Conservation (phyloP, 2,113 vertebrate genomes). For the Crotalus horridus region DNA sequence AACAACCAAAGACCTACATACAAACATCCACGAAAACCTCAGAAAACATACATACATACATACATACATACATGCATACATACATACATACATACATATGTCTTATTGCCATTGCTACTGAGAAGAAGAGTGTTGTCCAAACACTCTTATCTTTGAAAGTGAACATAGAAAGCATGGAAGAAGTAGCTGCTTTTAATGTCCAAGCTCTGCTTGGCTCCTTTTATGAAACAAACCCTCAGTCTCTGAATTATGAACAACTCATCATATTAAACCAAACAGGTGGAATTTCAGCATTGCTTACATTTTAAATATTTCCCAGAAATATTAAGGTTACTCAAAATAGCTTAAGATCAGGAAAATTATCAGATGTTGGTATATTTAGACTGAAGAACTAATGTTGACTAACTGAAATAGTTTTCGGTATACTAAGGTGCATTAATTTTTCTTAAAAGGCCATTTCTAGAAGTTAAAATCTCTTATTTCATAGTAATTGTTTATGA, state of each 20-base stretch:
- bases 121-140: neutral
- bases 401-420: neutral
- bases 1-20: too few species aligned
- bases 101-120: neutral
- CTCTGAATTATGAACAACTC: neutral
- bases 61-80: too few species aligned
- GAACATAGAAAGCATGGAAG: neutral
- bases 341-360: neutral
- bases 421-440: neutral
- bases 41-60: too few species aligned
- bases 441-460: conserved; percentile 32
- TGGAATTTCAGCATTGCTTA: neutral
- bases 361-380: neutral
- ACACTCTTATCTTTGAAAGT: neutral
- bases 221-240: neutral
- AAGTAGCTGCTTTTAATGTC: neutral
- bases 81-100: too few species aligned
- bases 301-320: neutral
- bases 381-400: neutral
- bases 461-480: conserved; percentile 19
- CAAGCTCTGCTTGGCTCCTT: neutral
- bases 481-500: conserved; percentile 43
- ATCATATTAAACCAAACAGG: neutral
- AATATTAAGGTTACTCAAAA: neutral
- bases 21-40: too few species aligned